Conservation (phyloP, 1,140 invertebrate genomes). For the Zelostemma sp. region DNA sequence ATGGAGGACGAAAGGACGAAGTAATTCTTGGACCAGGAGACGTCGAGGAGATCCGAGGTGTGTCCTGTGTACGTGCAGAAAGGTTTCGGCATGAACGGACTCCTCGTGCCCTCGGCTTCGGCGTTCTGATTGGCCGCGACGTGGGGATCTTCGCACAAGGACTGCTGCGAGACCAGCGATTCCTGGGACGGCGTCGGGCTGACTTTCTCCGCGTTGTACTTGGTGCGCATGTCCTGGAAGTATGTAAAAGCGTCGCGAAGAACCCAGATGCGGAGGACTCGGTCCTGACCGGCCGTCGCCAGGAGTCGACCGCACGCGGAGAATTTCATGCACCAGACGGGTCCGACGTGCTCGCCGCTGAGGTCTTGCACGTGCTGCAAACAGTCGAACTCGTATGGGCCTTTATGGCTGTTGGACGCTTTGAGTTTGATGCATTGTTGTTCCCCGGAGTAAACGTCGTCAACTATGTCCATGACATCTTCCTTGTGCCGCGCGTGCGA, state of each 20-base stretch:
- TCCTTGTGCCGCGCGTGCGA: constrained; percentile 88
- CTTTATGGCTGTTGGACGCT: constrained; percentile 94
- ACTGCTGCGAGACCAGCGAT: constrained; percentile 84
- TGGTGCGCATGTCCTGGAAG: constrained; percentile 92
- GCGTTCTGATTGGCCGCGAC: constrained; percentile 66
- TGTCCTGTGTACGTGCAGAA: constrained; percentile 96
- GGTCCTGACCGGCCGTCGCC: constrained; percentile 96
- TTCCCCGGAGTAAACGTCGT: constrained; percentile 83
- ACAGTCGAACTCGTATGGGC: constrained; percentile 94
- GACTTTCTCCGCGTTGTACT: constrained; percentile 90
- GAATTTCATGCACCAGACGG: constrained; percentile 99
- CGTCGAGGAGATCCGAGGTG: constrained; percentile 95
- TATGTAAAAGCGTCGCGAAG: constrained; percentile 87
- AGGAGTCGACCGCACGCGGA: constrained; percentile 92
- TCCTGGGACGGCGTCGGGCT: constrained; percentile 93
- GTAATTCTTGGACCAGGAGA: constrained; percentile 99
- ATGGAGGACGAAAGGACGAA: constrained; percentile 97
- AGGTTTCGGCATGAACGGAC: constrained; percentile 92
- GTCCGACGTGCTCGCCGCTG: constrained; percentile 87
- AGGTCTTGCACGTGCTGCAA: constrained; percentile 81
- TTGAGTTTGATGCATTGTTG: constrained; percentile 89
- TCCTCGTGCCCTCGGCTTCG: constrained; percentile 70
- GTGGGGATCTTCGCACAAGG: constrained; percentile 74
- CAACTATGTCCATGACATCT: constrained; percentile 86
- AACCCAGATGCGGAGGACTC: constrained; percentile 94